Conservation (phyloP, 2,888 invertebrate species). For the Heliconius sara region DNA sequence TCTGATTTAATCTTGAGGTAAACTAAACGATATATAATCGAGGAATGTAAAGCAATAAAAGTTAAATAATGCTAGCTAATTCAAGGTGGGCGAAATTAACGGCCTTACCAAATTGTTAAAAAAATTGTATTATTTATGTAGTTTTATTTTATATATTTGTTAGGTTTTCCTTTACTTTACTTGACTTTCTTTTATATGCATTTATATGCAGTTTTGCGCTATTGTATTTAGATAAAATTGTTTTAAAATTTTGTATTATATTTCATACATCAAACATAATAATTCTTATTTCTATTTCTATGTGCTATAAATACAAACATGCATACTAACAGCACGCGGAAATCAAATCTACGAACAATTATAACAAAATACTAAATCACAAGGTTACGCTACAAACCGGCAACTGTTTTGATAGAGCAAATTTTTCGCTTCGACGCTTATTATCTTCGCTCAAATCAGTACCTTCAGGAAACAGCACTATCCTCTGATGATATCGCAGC, state of each 20-base stretch:
- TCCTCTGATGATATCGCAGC: conserved; percentile 85
- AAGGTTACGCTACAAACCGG: conserved; percentile 75
- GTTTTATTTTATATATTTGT: too few species aligned
- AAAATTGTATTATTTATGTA: too few species aligned
- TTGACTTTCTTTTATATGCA: too few species aligned
- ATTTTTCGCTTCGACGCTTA: conserved; percentile 87
- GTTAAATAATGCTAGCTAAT: not conserved
- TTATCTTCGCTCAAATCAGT: conserved; percentile 91
- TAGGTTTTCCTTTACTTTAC: too few species aligned
- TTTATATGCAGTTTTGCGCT: too few species aligned
- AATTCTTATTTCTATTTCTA: too few species aligned
- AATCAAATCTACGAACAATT: not conserved
- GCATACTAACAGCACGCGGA: not conserved
- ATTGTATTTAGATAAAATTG: too few species aligned
- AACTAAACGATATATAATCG: conserved; percentile 21
- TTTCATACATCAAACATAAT: too few species aligned
- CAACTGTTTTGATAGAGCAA: conserved; percentile 87
- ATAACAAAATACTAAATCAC: not conserved
- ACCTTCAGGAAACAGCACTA: conserved; percentile 95
- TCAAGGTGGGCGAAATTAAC: not conserved
- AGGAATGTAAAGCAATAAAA: conserved; percentile 23
- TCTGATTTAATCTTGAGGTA: conserved; percentile 15
- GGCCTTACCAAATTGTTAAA: not conserved
- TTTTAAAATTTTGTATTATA: too few species aligned
- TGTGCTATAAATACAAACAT: not conserved